Evolutionary conservation across 2,113 vertebrate genomes (phyloP).

Genomic region (Hydropotes inermis): DNA sequence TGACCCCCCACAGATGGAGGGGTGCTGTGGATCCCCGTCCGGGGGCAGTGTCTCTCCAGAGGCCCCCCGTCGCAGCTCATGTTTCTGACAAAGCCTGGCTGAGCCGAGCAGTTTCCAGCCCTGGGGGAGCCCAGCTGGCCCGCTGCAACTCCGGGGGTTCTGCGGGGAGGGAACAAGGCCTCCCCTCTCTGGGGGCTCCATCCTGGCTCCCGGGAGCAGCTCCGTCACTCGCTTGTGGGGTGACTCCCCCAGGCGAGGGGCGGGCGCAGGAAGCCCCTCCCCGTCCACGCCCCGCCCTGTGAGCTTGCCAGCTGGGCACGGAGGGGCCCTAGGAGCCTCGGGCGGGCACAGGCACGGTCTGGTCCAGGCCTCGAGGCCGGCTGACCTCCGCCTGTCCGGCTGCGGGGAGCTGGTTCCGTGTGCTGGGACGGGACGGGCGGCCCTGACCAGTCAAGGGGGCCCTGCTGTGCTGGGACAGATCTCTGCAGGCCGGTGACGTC

Average conservation of each 20-base stretch:
- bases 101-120: background rate
- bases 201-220: background rate
- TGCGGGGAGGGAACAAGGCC: background rate
- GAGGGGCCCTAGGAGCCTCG: background rate
- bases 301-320: rapidly evolving
- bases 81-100: background rate
- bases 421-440: background rate
- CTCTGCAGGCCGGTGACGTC: background rate
- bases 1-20: background rate
- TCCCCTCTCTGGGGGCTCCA: background rate
- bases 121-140: background rate
- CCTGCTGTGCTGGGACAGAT: background rate
- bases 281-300: background rate
- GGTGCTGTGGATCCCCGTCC: background rate
- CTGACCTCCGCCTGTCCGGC: rapidly evolving
- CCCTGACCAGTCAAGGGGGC: background rate
- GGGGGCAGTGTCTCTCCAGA: background rate
- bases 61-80: rapidly evolving
- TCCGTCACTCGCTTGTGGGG: rapidly evolving
- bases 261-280: background rate
- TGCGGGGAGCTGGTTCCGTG: background rate
- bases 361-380: background rate
- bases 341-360: rapidly evolving
- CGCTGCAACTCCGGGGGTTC: rapidly evolving
- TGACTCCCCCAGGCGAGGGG: background rate